These are phyloP conservation scores for Drosophila funebris DNA, from an alignment of 1,140 invertebrate genomes.

Conservation along the genomic window DNA sequence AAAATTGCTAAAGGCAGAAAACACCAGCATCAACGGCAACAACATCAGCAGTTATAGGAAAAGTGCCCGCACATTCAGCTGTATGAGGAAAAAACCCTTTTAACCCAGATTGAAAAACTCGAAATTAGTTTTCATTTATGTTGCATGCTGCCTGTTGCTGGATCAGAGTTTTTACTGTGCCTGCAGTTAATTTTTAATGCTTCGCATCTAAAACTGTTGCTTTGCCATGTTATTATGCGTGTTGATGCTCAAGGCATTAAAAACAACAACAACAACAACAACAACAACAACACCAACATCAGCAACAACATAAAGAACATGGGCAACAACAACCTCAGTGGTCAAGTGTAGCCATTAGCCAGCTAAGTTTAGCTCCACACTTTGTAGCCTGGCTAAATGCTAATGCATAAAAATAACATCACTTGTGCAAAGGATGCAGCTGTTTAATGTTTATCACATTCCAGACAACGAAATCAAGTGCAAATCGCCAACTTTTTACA, in stretches of 20 bases:
- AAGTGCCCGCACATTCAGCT: constrained; percentile 12
- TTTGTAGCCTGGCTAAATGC: constrained; percentile 57
- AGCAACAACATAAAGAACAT: constrained; percentile 17
- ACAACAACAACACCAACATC: constrained; percentile 15
- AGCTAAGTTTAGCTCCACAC: constrained; percentile 39
- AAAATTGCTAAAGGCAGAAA: constrained; percentile 57
- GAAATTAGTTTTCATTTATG: constrained; percentile 82
- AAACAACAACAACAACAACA: constrained; percentile 12
- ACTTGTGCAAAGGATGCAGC: constrained; percentile 16
- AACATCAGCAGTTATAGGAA: constrained; percentile 37
- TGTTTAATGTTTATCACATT: background rate
- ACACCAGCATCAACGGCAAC: constrained; percentile 40
- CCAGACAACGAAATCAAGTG: background rate
- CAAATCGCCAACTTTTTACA: background rate
- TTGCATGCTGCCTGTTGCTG: constrained; percentile 28
- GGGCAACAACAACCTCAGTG: constrained; percentile 34
- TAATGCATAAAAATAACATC: constrained; percentile 60
- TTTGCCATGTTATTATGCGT: constrained; percentile 77
- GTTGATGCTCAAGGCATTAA: constrained; percentile 46
- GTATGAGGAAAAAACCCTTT: constrained; percentile 59
- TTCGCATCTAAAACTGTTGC: constrained; percentile 72
- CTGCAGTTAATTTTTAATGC: constrained; percentile 79
- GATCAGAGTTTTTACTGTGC: constrained; percentile 44
- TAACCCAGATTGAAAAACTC: constrained; percentile 81
- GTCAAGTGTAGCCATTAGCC: constrained; percentile 39